Percentiles rank a stretch among this genome's conserved stretches.
phyloP scores from a whole-genome alignment of 2,113 vertebrate species.

The Toxotes jaculatrix region DNA sequence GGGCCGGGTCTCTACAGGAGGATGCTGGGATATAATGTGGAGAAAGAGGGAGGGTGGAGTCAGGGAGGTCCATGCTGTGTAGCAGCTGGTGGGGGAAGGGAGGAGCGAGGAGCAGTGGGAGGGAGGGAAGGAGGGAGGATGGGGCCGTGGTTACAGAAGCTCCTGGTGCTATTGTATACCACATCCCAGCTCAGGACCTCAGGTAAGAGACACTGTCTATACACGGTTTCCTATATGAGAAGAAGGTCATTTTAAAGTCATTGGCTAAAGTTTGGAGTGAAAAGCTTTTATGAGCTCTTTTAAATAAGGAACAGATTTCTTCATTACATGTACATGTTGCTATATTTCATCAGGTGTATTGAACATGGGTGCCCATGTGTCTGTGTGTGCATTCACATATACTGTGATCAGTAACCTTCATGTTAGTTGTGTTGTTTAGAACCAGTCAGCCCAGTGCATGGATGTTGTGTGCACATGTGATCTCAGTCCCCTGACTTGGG shows the following conservation, averaged over 20 bases:
- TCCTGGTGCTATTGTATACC: constrained; percentile 53
- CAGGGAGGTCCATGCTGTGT: constrained; percentile 64
- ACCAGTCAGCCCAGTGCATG: constrained; percentile 1
- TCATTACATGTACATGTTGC: constrained; percentile 20
- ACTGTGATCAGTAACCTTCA: background rate
- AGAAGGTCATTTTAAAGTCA: background rate
- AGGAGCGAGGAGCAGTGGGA: constrained; percentile 52
- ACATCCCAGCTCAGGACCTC: constrained; percentile 48
- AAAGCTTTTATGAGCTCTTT: background rate
- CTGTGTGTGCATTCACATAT: background rate
- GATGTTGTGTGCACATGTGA: constrained; percentile 8
- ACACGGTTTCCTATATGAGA: background rate
- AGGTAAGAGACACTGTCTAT: constrained; percentile 69
- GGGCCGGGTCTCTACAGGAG: constrained; percentile 45
- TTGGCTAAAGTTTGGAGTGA: background rate
- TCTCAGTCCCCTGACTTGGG: background rate
- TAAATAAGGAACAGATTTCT: background rate
- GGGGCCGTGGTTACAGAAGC: constrained; percentile 55
- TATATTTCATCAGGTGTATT: constrained; percentile 42
- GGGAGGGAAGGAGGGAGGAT: constrained; percentile 34
- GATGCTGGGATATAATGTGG: constrained; percentile 67
- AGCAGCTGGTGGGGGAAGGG: constrained; percentile 72
- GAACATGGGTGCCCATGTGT: constrained; percentile 2
- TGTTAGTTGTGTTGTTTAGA: background rate
- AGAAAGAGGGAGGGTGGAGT: constrained; percentile 56